Evolutionary conservation across 2,113 vertebrate species (phyloP), one percentile per base, ranked within the genome.

Genomic region (Symphodus melops): DNA sequence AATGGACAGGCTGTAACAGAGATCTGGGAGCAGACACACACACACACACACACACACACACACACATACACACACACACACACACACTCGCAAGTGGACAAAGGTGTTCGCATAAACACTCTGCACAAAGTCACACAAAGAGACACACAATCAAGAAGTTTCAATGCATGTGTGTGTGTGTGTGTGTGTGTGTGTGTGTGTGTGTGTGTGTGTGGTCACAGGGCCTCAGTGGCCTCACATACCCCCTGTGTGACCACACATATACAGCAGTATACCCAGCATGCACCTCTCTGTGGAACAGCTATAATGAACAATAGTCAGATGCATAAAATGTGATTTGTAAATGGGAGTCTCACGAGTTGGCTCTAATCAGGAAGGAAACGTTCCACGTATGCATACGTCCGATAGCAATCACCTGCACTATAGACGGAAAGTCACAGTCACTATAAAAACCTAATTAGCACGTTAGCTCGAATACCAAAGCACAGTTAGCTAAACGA

Each of bases 1-100:
- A 94, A 94, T 88, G 83, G 84, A 85, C 63, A 1, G 71, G 87
- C 90, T 94, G 90, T 93, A 87, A 89, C 72, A 59, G 69, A 88
- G 84, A 90, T 86, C 81, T 90, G 62, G 65, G 46, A 61, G 61
- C 51, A 42, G 28, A 56, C 48, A n/a, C 63, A 67, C 63, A 70
- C 53, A 68, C 73, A 68, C 25, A 37, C 62, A 33, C 62, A 49
- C 42, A 41, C 54, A 41, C 73, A 52, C 67, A 53, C 63, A 62
- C 53, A 68, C 37, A 73, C 81, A 68, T 71, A 68, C 25, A 33
- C 62, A 49, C 42, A 41, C 54, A 41, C 73, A 52, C 67, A 53
- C 63, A 62, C 53, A 68, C 37, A 73, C 81, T 39, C 70, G 25
- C 42, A 55, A 72, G 55, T 37, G 23, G 44, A 67, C 75, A 79